A percentile compares a stretch with the other conserved stretches of the same genome.
phyloP scores from a whole-genome alignment of 1,140 invertebrate genomes.

The Nymphalis io region DNA sequence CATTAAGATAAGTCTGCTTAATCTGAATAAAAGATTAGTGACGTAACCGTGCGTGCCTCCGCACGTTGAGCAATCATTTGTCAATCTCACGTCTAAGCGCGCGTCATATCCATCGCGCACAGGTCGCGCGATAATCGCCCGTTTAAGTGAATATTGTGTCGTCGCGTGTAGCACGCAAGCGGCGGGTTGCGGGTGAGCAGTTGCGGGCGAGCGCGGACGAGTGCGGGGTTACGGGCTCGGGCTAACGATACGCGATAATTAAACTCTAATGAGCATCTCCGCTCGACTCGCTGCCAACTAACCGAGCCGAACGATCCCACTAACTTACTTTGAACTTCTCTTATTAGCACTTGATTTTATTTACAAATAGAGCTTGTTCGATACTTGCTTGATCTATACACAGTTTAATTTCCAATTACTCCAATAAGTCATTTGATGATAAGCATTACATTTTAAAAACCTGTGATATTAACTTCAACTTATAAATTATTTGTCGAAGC shows the following conservation, averaged over 20 bases:
- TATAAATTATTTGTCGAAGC: too few relatives aligned
- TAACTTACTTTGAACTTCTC: conserved; percentile 16
- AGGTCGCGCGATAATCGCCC: conserved; percentile 24
- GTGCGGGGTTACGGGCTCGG: not conserved
- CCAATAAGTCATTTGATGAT: too few relatives aligned
- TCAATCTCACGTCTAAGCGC: conserved; percentile 14
- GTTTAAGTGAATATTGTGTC: conserved; percentile 27
- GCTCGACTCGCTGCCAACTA: conserved; percentile 33
- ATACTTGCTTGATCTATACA: not conserved
- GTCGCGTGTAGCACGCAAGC: conserved; percentile 35
- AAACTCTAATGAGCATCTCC: conserved; percentile 34
- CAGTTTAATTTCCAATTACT: too few relatives aligned
- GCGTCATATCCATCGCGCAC: conserved; percentile 21
- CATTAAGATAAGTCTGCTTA: not conserved
- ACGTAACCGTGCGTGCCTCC: not conserved
- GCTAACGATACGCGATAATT: conserved; percentile 36
- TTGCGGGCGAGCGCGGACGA: not conserved
- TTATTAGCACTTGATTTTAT: conserved; percentile 30
- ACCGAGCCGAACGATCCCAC: conserved; percentile 27
- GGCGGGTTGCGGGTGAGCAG: conserved; percentile 3
- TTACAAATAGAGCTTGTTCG: conserved; percentile 4
- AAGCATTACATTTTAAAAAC: too few relatives aligned
- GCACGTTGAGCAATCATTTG: conserved; percentile 30
- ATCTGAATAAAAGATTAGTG: not conserved
- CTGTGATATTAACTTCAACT: too few relatives aligned